Evolutionary conservation across 2,888 invertebrate species (phyloP).

Genomic region (Auanema freiburgensis): DNA sequence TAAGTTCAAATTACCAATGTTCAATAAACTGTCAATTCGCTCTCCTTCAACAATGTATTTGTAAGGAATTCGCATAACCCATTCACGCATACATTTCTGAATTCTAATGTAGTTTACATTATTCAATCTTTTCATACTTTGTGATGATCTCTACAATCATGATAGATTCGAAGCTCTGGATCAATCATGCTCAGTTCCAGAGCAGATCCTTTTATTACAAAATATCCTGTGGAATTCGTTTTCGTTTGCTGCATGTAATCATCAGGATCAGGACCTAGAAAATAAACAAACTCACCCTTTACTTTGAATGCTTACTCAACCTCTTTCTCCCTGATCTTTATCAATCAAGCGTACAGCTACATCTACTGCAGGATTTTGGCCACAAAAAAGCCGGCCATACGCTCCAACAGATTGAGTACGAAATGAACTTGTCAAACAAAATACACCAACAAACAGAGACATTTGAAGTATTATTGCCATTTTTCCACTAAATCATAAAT

Average conservation of each 20-base stretch:
- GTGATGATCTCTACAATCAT: constrained; percentile 57
- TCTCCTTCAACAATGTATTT: constrained; percentile 57
- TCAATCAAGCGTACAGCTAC: constrained; percentile 56
- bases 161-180: constrained; percentile 60
- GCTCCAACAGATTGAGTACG: constrained; percentile 52
- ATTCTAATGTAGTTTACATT: not conserved
- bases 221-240: constrained; percentile 50
- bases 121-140: constrained; percentile 33
- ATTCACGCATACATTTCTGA: constrained; percentile 61
- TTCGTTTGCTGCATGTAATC: constrained; percentile 40
- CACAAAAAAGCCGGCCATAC: constrained; percentile 54
- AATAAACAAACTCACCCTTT: not conserved
- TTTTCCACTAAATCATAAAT: too few relatives aligned
- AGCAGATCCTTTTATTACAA: constrained; percentile 53
- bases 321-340: constrained; percentile 52
- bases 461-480: too few relatives aligned
- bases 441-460: too few relatives aligned
- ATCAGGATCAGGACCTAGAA: constrained; percentile 49
- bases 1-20: constrained; percentile 53
- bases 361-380: constrained; percentile 47
- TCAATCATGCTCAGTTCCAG: constrained; percentile 62
- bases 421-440: constrained; percentile 17
- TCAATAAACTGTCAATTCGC: constrained; percentile 34
- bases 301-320: constrained; percentile 2
- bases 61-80: constrained; percentile 59